Evolutionary conservation across 2,888 invertebrate genomes (phyloP).

Genomic region (Blastobasis lacticolella): DNA sequence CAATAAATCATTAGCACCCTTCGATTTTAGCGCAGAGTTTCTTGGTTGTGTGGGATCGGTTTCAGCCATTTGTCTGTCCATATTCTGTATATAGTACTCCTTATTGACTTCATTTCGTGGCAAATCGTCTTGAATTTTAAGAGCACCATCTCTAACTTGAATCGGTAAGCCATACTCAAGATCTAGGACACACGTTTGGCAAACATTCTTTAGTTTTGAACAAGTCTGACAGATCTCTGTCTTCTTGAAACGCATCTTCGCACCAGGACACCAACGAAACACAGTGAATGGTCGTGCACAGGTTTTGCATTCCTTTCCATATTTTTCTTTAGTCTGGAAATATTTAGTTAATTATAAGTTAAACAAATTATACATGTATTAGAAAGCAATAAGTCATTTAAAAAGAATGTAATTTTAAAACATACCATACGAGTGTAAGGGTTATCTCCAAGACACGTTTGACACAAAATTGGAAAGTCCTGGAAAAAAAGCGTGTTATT

Average conservation of each 20-base stretch:
- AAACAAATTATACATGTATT: conserved; percentile 4
- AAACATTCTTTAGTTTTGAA: conserved; percentile 94
- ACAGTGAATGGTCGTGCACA: conserved; percentile 96
- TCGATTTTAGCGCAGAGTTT: conserved; percentile 80
- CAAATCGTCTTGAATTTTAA: conserved; percentile 91
- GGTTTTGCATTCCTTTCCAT: conserved; percentile 97
- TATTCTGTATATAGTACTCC: conserved; percentile 94
- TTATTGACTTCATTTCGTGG: conserved; percentile 96
- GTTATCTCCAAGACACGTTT: conserved; percentile 97
- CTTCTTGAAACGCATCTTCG: conserved; percentile 96
- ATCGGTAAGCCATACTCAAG: conserved; percentile 92
- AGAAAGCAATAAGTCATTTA: not conserved
- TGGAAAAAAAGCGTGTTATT: conserved; percentile 56
- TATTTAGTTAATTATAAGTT: conserved; percentile 11
- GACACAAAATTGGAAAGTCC: conserved; percentile 97
- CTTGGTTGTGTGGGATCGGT: conserved; percentile 69
- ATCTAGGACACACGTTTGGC: conserved; percentile 95
- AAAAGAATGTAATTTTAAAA: not conserved
- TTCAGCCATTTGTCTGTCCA: conserved; percentile 81
- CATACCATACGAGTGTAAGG: conserved; percentile 95
- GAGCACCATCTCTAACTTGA: conserved; percentile 92
- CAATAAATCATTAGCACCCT: conserved; percentile 86
- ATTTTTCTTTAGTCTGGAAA: conserved; percentile 92
- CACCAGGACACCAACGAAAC: conserved; percentile 97
- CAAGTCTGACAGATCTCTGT: conserved; percentile 98